Percentiles rank a stretch among this genome's conserved stretches.
phyloP scores from a whole-genome alignment of 2,888 invertebrate genomes.

The Ectobius pallidus region DNA sequence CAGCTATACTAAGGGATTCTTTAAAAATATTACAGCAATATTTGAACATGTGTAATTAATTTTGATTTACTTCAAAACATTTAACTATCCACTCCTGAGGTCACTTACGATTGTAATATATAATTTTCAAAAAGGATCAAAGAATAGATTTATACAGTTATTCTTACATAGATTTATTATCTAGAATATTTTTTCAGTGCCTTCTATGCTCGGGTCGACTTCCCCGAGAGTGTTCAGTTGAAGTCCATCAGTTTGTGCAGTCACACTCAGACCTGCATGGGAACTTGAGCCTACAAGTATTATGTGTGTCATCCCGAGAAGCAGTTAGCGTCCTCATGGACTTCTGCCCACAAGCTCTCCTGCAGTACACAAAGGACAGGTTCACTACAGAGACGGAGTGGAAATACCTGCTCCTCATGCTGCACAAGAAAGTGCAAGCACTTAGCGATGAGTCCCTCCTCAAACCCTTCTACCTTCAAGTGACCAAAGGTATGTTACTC shows the following conservation, averaged over 20 bases:
- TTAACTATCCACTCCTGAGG: no score
- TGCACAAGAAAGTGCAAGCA: constrained; percentile 53
- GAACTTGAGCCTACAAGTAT: constrained; percentile 50
- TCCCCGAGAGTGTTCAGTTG: constrained; percentile 61
- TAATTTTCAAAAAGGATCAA: no score
- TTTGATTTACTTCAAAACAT: no score
- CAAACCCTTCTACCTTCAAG: constrained; percentile 42
- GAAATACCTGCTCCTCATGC: constrained; percentile 54
- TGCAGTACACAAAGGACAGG: constrained; percentile 67
- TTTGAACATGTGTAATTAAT: no score
- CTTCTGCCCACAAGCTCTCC: constrained; percentile 64
- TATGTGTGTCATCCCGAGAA: constrained; percentile 52
- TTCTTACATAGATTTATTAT: no score
- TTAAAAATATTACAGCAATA: no score
- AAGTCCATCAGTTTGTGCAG: constrained; percentile 66
- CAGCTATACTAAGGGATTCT: no score
- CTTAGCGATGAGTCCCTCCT: constrained; percentile 45
- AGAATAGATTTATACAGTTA: no score
- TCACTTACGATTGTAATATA: no score
- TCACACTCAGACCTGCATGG: constrained; percentile 62
- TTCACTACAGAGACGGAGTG: constrained; percentile 56
- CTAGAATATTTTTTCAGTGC: constrained; percentile 25
- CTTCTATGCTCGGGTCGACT: constrained; percentile 62
- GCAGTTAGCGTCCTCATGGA: constrained; percentile 62
- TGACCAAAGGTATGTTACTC: constrained; percentile 41